Conservation (phyloP, 2,888 invertebrate genomes). For the Poecilobothrus nobilitatus region DNA sequence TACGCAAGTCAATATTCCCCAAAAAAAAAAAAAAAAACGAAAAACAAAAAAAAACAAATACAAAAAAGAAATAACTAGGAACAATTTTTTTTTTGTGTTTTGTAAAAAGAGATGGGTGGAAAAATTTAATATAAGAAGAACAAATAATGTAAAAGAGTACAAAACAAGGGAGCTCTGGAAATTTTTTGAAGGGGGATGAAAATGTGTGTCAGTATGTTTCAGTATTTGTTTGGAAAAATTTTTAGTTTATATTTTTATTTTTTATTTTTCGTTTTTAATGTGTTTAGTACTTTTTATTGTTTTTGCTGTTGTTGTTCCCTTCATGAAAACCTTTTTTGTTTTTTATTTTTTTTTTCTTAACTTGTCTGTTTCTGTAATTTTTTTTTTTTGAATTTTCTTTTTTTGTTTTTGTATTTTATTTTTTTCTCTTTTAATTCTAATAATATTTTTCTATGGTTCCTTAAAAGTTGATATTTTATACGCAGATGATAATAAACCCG, state of each 20-base stretch:
- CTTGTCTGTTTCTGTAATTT: too few relatives aligned
- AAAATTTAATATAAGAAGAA: too few relatives aligned
- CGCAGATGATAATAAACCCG: slow-evolving; percentile 6
- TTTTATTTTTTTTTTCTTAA: not conserved
- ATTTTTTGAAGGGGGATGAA: not conserved
- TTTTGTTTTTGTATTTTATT: not conserved
- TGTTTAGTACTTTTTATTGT: not conserved
- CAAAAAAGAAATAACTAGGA: too few relatives aligned
- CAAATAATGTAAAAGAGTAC: too few relatives aligned
- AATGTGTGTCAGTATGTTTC: slow-evolving; percentile 6
- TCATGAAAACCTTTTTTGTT: not conserved
- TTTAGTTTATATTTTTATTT: not conserved
- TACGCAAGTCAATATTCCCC: not conserved
- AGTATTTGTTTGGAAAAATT: not conserved
- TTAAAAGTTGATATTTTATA: not conserved
- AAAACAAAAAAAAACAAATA: too few relatives aligned
- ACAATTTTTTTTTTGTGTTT: too few relatives aligned
- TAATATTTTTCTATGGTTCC: not conserved
- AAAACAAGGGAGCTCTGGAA: not conserved
- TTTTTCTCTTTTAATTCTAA: not conserved
- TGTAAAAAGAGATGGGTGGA: too few relatives aligned
- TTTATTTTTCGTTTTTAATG: not conserved
- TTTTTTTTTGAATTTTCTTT: too few relatives aligned
- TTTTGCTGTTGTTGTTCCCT: not conserved
- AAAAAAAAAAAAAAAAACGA: too few relatives aligned